phyloP scores from a whole-genome alignment of 2,113 vertebrate species.

The Rhynchomys soricoides region DNA sequence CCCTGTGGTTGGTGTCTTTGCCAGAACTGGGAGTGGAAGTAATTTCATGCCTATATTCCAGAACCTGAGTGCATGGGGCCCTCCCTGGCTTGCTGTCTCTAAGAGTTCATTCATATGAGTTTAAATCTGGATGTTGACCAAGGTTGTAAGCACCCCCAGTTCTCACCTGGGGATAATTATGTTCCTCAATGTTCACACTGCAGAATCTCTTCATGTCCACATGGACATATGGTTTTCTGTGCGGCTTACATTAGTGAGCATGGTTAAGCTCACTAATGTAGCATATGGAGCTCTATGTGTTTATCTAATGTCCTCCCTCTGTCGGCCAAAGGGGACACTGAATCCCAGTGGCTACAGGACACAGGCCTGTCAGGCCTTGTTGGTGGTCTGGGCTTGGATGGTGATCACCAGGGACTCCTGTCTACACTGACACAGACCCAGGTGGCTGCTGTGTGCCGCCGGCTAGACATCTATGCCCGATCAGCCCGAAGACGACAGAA shows the following conservation, averaged over 20 bases:
- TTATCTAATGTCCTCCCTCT: neutral
- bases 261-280: neutral
- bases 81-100: neutral
- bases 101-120: rapidly evolving
- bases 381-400: constrained; percentile 83
- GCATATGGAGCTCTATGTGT: neutral
- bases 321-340: constrained; percentile 89
- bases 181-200: neutral
- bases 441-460: constrained; percentile 90
- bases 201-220: neutral
- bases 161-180: neutral
- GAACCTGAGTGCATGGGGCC: neutral
- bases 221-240: neutral
- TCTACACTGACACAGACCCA: constrained; percentile 93
- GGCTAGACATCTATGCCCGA: constrained; percentile 89
- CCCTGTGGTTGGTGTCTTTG: neutral
- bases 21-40: no score
- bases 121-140: neutral
- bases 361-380: constrained; percentile 91
- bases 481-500: constrained; percentile 91
- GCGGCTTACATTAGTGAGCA: neutral
- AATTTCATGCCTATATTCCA: neutral
- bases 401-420: constrained; percentile 88
- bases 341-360: constrained; percentile 93
- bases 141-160: neutral